These are phyloP conservation scores for Tetranychus urticae DNA, from an alignment of 1,140 invertebrate species.

Conservation along the genomic window DNA sequence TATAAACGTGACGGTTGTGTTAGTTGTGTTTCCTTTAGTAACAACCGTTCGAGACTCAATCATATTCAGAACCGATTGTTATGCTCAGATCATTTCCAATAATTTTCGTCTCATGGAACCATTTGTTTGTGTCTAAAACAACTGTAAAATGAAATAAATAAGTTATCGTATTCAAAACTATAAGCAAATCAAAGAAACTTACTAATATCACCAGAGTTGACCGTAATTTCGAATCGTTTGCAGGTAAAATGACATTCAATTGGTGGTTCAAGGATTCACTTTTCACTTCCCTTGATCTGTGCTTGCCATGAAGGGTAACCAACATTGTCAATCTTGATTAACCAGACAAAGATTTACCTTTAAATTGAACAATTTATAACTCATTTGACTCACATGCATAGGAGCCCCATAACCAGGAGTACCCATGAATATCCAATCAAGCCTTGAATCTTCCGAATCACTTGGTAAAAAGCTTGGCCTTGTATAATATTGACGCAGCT, in stretches of 20 bases:
- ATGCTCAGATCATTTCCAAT: constrained; percentile 68
- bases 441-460: constrained; percentile 51
- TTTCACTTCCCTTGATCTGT: constrained; percentile 57
- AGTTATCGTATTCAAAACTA: neutral
- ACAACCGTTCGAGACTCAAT: constrained; percentile 26
- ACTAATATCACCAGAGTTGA: constrained; percentile 73
- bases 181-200: constrained; percentile 18
- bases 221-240: constrained; percentile 35
- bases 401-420: constrained; percentile 71
- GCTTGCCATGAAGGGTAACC: constrained; percentile 80
- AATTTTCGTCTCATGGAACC: constrained; percentile 76
- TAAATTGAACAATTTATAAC: neutral
- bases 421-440: constrained; percentile 92
- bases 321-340: constrained; percentile 44
- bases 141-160: constrained; percentile 29
- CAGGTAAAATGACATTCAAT: constrained; percentile 64
- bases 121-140: constrained; percentile 72
- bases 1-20: no score
- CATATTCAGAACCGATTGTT: constrained; percentile 83
- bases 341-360: neutral
- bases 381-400: constrained; percentile 54
- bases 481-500: constrained; percentile 49
- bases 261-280: constrained; percentile 61
- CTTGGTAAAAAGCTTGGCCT: constrained; percentile 66
- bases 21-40: no score